Conservation (phyloP, 2,888 invertebrate species). For the Nasonia oneida region DNA sequence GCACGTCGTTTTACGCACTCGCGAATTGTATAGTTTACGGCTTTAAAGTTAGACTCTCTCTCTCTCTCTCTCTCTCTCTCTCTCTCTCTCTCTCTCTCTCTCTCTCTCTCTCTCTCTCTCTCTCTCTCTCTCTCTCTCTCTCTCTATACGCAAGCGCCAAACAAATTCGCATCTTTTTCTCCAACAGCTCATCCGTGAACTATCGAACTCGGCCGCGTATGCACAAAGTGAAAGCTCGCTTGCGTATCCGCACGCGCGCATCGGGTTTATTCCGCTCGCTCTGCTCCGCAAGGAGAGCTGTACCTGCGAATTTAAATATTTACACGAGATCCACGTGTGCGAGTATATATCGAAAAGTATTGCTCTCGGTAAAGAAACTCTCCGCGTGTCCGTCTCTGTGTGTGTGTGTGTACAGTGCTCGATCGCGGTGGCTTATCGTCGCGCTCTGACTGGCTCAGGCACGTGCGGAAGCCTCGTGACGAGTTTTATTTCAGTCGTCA, state of each 20-base stretch:
- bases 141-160: not conserved
- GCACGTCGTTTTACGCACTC: not conserved
- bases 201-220: not conserved
- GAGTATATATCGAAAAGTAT: not conserved
- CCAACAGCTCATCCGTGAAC: not conserved
- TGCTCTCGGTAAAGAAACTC: slow-evolving; percentile 14
- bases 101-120: too few species aligned
- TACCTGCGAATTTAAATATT: not conserved
- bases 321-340: not conserved
- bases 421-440: not conserved
- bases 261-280: not conserved
- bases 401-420: not conserved
- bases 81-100: too few species aligned
- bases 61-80: too few species aligned
- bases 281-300: too few species aligned
- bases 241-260: not conserved
- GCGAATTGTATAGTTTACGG: not conserved
- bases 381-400: too few species aligned
- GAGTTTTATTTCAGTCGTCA: not conserved
- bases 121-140: not conserved
- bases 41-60: not conserved
- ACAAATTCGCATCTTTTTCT: not conserved
- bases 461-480: not conserved
- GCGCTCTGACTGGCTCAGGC: not conserved
- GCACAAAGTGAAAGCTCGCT: not conserved